Conservation (phyloP, 2,113 vertebrate genomes). For the Cephalophus harveyi region DNA sequence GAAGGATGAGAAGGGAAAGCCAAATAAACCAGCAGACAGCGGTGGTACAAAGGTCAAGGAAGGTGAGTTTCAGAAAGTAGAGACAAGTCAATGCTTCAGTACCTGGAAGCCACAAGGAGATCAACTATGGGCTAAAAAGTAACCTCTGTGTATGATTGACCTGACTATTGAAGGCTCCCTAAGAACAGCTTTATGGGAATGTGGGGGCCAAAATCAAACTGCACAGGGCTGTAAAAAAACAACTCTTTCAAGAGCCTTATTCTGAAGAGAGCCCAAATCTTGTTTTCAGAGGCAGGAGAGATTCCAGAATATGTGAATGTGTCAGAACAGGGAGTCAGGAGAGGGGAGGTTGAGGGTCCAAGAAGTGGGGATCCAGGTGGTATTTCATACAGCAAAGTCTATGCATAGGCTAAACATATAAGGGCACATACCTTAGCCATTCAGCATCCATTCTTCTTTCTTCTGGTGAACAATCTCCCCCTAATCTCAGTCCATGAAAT, state of each 20-base stretch:
- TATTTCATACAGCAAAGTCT: not conserved
- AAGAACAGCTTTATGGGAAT: not conserved
- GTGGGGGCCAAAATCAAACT: not conserved
- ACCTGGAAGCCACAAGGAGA: not conserved
- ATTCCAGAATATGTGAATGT: not conserved
- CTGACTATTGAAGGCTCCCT: not conserved
- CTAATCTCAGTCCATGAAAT: not conserved
- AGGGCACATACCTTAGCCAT: not conserved
- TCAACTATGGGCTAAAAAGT: not conserved
- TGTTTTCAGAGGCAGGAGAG: not conserved
- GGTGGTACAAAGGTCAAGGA: not conserved
- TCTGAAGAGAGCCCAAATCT: not conserved
- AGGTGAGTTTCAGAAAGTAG: not conserved
- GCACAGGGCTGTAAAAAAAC: not conserved
- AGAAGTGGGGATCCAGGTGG: not conserved
- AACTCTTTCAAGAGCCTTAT: not conserved
- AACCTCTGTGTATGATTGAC: not conserved
- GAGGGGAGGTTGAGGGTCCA: not conserved
- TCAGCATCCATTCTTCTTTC: not conserved
- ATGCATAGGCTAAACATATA: not conserved
- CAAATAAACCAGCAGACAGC: not conserved
- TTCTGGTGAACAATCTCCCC: not conserved
- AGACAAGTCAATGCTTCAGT: not conserved
- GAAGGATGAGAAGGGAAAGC: not conserved
- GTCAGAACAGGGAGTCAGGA: not conserved